phyloP scores from a whole-genome alignment of 2,888 invertebrate genomes.

The Drosophila infuscata region DNA sequence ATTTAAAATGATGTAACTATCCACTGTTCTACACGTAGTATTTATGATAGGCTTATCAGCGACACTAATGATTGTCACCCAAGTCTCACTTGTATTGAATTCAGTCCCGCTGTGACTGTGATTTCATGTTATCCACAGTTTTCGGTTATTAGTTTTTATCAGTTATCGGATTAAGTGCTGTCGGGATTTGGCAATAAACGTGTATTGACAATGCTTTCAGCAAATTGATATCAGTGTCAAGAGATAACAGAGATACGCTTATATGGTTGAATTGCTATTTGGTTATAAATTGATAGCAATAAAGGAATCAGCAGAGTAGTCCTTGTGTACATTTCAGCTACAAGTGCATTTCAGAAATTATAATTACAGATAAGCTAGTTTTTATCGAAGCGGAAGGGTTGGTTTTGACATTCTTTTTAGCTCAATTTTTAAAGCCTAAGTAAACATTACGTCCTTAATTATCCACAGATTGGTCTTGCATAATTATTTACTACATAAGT shows the following conservation, averaged over 20 bases:
- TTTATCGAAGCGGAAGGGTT: background rate
- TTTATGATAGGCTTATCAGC: slow-evolving; percentile 41
- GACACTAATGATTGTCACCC: slow-evolving; percentile 15
- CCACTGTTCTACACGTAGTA: background rate
- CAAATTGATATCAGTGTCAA: slow-evolving; percentile 18
- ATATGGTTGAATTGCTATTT: background rate
- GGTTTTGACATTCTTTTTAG: background rate
- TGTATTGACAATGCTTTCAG: slow-evolving; percentile 13
- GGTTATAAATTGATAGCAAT: background rate
- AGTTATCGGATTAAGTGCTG: slow-evolving; percentile 21
- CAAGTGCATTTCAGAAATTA: background rate
- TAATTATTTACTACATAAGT: slow-evolving; percentile 18
- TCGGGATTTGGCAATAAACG: slow-evolving; percentile 16
- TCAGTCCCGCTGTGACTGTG: slow-evolving; percentile 36
- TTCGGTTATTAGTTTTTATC: slow-evolving; percentile 44
- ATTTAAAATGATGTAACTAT: slow-evolving; percentile 8
- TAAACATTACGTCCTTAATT: slow-evolving; percentile 2
- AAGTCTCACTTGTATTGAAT: slow-evolving; percentile 5
- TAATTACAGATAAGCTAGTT: background rate
- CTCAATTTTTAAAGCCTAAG: slow-evolving; percentile 9
- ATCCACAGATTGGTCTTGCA: slow-evolving; percentile 15
- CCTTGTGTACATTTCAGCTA: background rate
- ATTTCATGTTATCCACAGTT: slow-evolving; percentile 17
- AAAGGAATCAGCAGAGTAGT: background rate
- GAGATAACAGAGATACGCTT: slow-evolving; percentile 23